Evolutionary conservation across 2,113 vertebrate genomes (phyloP).

Genomic region (Probosciger aterrimus): DNA sequence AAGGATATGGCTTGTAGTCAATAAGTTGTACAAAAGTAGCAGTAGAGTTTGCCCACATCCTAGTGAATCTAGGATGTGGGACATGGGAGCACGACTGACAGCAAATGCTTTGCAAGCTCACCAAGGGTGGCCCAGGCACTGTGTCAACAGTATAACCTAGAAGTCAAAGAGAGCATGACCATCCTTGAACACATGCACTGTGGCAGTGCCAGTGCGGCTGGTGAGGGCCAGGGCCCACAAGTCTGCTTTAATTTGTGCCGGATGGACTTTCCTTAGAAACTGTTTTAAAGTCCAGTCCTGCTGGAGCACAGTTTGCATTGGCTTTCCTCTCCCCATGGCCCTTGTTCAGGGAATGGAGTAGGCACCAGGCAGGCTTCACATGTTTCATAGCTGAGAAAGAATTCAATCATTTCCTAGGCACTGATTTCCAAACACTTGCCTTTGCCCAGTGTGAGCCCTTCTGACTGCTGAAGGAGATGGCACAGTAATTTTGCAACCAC

Average conservation of each 20-base stretch:
- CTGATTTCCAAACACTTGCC: neutral
- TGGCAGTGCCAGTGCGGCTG: neutral
- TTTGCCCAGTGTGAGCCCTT: neutral
- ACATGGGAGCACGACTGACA: fast-evolving
- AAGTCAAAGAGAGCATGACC: neutral
- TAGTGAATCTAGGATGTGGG: neutral
- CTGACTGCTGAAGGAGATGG: neutral
- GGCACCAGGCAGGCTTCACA: neutral
- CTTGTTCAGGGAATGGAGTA: neutral
- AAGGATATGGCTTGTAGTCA: neutral
- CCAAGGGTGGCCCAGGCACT: neutral
- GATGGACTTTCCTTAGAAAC: neutral
- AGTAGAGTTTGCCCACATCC: neutral
- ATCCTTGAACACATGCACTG: neutral
- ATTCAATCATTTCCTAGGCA: neutral
- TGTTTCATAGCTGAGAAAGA: neutral
- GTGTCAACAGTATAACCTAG: neutral
- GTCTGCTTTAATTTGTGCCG: neutral
- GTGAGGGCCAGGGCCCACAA: neutral
- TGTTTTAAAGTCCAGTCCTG: neutral
- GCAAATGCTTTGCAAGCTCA: neutral
- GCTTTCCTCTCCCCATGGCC: neutral
- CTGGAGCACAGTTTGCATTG: neutral
- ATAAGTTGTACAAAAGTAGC: neutral
- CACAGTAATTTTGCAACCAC: neutral